Percentiles rank a stretch among this genome's conserved stretches.
phyloP scores from a whole-genome alignment of 2,113 vertebrate genomes.

The Laticauda colubrina region DNA sequence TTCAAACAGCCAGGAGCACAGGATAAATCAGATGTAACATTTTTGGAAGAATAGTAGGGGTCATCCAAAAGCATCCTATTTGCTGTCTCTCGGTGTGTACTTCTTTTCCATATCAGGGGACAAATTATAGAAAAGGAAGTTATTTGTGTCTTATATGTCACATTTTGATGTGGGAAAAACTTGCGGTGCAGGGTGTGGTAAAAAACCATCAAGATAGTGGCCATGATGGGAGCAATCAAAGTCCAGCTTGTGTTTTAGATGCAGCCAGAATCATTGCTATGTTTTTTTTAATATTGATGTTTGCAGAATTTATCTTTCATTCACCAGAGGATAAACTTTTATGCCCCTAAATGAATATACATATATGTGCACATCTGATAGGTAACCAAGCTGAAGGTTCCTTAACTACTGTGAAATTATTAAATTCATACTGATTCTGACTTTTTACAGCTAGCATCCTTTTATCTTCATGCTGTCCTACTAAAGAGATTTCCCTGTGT shows the following conservation, averaged over 20 bases:
- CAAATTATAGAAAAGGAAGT: background rate
- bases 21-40: background rate
- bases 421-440: background rate
- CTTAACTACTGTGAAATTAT: background rate
- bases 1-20: background rate
- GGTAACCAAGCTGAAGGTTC: background rate
- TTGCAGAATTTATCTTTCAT: background rate
- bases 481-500: background rate
- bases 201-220: background rate
- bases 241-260: background rate
- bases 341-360: background rate
- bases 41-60: background rate
- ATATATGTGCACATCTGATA: background rate
- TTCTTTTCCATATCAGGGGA: background rate
- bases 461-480: background rate
- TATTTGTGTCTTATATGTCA: background rate
- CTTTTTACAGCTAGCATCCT: background rate
- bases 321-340: background rate
- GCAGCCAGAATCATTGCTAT: background rate
- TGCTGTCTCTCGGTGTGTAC: background rate
- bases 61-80: background rate
- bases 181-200: background rate
- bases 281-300: background rate
- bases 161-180: background rate
- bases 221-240: background rate